Base-by-base conservation (phyloP, 2,888 invertebrate species). In the Abrostola tripartita region DNA sequence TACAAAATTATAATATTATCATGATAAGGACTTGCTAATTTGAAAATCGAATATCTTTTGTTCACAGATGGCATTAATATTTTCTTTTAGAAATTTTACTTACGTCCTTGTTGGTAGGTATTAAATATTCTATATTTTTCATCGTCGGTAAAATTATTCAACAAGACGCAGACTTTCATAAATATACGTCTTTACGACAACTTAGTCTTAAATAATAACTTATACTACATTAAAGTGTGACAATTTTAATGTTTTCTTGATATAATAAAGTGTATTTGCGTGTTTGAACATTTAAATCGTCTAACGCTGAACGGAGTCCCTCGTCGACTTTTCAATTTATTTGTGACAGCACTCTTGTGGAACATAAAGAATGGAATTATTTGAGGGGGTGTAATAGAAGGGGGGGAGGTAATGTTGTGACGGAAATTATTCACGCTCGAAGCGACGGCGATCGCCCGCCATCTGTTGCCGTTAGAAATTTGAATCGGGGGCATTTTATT, bases 391-490 rank as follows among this genome's bases (percentile, higher is more conserved):
- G 71, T 47, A 47, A 47, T 47, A 57, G 82, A 81, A 64, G 74
- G 58, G 69, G 69, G 75, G 66, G 68, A 71, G 69, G 79, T 71
- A 81, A 87, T 87, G 83, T 87, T 88, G 84, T 87, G 85, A 85
- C 83, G 85, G 84, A 88, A 87, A 88, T 89, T 88, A 89, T 88
- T 89, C 85, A 85, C 85, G 82, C 82, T 74, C 77, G 68, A 77
- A 81, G 76, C 79, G 77, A 73, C 74, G 77, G 81, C 85, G 84
- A 88, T 88, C 84, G 84, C 78, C 71, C 79, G 72, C 87, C 90
- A 90, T 88, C 90, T 90, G 90, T 85, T 83, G 81, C 85, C 81
- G 72, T 81, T 88, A 84, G 77, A 85, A 85, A 88, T 89, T 89
- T 87, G 84, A 89, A 88, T 88, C 81, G 74, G 82, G 78, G 83